Evolutionary conservation across 1,140 invertebrate species (phyloP), one percentile per base, ranked within the genome.

Genomic region (Meloidogyne chitwoodi): DNA sequence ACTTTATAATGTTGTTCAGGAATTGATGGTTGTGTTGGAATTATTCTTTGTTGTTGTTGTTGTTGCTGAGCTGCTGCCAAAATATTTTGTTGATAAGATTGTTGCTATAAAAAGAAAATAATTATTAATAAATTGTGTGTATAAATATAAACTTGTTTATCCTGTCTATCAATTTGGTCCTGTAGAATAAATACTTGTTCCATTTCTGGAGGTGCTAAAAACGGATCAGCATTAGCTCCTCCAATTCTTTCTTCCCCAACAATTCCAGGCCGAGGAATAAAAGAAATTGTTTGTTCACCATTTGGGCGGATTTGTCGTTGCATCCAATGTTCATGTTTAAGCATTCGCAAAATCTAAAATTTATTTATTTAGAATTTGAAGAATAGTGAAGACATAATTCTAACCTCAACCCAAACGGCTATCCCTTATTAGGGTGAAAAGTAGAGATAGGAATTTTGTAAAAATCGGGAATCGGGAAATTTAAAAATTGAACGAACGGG

Each of bases 41-140:
- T n/a, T 22, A 74, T 68, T 26, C 31, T 26, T n/a, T 63, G 79
- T 74, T 79, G 56, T 8, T 61, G 10, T n/a, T 81, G 78, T 63
- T 44, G 77, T 79, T 74, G 41, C 27, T 71, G 79, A 38, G 62
- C 19, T 6, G 61, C 48, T 76, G 56, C 14, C 27, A 48, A 29
- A n/a, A 56, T 48, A 24, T 68, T 74, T 56, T 69, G 74, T 34
- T 75, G 65, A 56, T 56, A 56, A 56, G 44, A 19, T 19, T 29
- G 64, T 34, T 67, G 69, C 38, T 41, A 27, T 70, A 31, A 11
- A 2, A 48, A 34, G 34, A 48, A 12, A 62, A 38, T 14, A 68
- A 38, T 56, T 41, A 19, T 6, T 22, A 14, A 34, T 68, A 44
- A 34, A n/a, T n/a, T n/a, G n/a, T n/a, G n/a, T n/a, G n/a, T n/a